Evolutionary conservation across 2,797 vertebrate species (phyloP), one percentile per base, ranked within the genome.

Genomic region (Pipistrellus kuhlii): DNA sequence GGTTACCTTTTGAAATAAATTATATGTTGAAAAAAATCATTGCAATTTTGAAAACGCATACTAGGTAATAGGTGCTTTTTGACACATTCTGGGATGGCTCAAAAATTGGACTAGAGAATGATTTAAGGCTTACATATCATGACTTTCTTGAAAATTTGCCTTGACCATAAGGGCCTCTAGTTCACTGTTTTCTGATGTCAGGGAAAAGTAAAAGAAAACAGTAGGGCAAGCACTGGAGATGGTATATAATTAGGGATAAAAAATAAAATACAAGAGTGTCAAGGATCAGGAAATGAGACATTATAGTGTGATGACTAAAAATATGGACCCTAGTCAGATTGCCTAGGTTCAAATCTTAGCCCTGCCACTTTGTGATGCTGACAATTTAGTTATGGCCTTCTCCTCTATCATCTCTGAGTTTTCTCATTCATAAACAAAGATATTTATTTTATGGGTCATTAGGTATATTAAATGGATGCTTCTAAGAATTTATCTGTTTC

Each of bases 1-100:
- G 3, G 77, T 80, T 78, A 53, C 3, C 59, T 96, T 94, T 83
- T n/a, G 9, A 51, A 76, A 68, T 95, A 35, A 91, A 18, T 30
- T 85, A 27, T 30, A 81, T 59, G 32, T 89, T 76, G 7, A 64
- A 82, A 72, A 57, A 72, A 91, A 46, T n/a, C 15, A 80, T 12
- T 44, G 27, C 59, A 3, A 17, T 76, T 76, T 93, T 93, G 62
- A 80, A 87, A 81, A 64, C 32, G 53, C 6, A 57, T 2, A 5
- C 12, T 46, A 51, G 13, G 23, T 76, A 51, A 48, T 15, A 66
- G 18, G 2, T 66, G n/a, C 11, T 44, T 59, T 59, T 59, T 12
- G 2, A 59, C 57, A 82, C 18, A 46, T 76, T 59, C 23, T 90
- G 48, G 25, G 38, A 38, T 55, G 78, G 2, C 10, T 87, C 48